phyloP scores from a whole-genome alignment of 2,888 invertebrate genomes.

The Euphydryas editha region DNA sequence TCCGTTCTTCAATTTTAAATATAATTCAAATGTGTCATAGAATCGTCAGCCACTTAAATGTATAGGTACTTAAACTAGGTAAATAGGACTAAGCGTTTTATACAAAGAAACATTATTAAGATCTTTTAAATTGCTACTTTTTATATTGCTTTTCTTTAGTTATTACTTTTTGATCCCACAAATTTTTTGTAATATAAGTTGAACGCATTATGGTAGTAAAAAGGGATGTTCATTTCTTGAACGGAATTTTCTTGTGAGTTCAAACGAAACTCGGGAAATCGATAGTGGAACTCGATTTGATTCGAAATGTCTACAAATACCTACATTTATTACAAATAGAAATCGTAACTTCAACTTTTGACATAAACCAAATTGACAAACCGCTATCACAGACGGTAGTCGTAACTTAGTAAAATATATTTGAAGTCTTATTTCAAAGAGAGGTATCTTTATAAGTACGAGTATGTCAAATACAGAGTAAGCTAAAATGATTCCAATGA shows the following conservation, averaged over 20 bases:
- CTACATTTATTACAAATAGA: neutral
- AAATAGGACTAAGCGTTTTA: too few relatives aligned
- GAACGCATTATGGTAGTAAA: too few relatives aligned
- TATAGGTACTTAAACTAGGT: too few relatives aligned
- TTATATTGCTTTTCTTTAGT: too few relatives aligned
- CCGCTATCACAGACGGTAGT: conserved; percentile 3
- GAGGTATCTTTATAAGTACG: conserved; percentile 11
- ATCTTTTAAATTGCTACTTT: too few relatives aligned
- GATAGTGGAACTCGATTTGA: neutral
- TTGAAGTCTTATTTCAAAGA: conserved; percentile 10
- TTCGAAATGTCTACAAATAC: neutral
- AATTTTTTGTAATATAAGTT: too few relatives aligned
- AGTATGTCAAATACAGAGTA: conserved; percentile 15
- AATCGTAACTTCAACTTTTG: neutral
- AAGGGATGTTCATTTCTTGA: too few relatives aligned
- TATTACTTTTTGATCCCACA: too few relatives aligned
- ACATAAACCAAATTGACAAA: conserved; percentile 6
- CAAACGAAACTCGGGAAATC: neutral
- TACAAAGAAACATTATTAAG: too few relatives aligned
- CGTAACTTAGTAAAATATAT: conserved; percentile 11
- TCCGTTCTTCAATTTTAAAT: too few relatives aligned
- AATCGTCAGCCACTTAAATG: too few relatives aligned
- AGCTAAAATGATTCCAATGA: neutral
- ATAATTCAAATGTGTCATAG: too few relatives aligned
- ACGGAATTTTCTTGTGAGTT: neutral